phyloP scores from a whole-genome alignment of 2,113 vertebrate genomes.

The Mirza zaza region DNA sequence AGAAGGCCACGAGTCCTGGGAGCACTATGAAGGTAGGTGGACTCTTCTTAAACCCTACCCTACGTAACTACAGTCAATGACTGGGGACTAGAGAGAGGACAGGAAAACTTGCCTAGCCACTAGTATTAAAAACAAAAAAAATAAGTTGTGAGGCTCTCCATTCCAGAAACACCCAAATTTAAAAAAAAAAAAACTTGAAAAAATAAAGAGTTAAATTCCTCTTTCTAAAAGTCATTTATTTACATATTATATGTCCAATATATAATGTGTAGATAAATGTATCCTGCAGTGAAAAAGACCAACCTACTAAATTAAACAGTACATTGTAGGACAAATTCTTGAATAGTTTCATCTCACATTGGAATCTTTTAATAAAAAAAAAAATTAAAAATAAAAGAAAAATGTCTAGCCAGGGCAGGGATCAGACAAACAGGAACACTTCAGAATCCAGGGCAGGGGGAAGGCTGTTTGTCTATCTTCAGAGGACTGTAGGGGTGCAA shows the following conservation, averaged over 20 bases:
- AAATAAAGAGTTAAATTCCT: slow-evolving; percentile 79
- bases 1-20: slow-evolving; percentile 64
- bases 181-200: slow-evolving; percentile 54
- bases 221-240: slow-evolving; percentile 82
- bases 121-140: slow-evolving; percentile 64
- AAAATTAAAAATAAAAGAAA: slow-evolving; percentile 67
- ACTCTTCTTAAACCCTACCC: slow-evolving; percentile 61
- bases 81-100: background rate
- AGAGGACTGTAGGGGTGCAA: slow-evolving; percentile 63
- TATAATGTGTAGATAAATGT: slow-evolving; percentile 70
- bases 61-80: slow-evolving; percentile 48
- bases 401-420: slow-evolving; percentile 80
- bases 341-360: slow-evolving; percentile 80
- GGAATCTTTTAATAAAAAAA: slow-evolving; percentile 81
- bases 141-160: slow-evolving; percentile 74
- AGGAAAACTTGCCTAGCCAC: slow-evolving; percentile 74
- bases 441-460: slow-evolving; percentile 78
- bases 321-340: slow-evolving; percentile 82
- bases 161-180: slow-evolving; percentile 77
- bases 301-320: slow-evolving; percentile 72
- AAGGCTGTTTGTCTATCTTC: slow-evolving; percentile 67
- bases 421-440: slow-evolving; percentile 76
- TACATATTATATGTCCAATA: slow-evolving; percentile 68
- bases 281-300: slow-evolving; percentile 59
- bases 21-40: slow-evolving; percentile 46